Evolutionary conservation across 1,140 invertebrate species (phyloP).

Genomic region (Nixonia krombeini): DNA sequence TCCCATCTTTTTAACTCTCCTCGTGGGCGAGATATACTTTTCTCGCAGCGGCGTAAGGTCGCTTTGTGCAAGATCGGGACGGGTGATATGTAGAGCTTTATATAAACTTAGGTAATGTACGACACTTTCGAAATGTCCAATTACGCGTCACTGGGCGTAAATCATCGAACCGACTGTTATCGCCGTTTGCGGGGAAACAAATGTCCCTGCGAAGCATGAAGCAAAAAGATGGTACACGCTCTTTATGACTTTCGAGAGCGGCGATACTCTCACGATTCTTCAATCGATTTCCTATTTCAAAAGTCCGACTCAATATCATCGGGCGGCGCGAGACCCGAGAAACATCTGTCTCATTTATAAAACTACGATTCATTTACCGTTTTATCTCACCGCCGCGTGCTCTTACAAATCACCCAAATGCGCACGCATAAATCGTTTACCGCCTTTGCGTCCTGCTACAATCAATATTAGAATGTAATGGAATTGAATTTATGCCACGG

Average conservation of each 20-base stretch:
- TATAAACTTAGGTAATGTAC: not conserved
- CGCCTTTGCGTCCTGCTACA: no score
- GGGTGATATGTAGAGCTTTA: constrained; percentile 1
- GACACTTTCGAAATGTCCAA: not conserved
- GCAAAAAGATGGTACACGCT: not conserved
- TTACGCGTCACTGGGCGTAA: not conserved
- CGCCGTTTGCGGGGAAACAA: constrained; percentile 1
- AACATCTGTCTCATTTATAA: not conserved
- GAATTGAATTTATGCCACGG: no score
- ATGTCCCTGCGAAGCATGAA: constrained; percentile 3
- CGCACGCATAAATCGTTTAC: no score
- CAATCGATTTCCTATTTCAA: constrained; percentile 4
- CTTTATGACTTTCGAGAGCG: not conserved
- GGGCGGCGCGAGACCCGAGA: not conserved
- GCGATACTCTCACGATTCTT: constrained; percentile 5
- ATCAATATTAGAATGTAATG: no score
- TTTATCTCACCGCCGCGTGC: not conserved
- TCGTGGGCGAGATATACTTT: no score
- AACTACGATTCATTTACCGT: not conserved
- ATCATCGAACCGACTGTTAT: not conserved
- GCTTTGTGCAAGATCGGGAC: no score
- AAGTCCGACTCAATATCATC: not conserved
- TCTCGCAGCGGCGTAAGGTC: no score
- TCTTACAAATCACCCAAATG: no score
- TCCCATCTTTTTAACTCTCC: no score